Conservation (phyloP, 1,140 invertebrate species). For the Capitella teleta region DNA sequence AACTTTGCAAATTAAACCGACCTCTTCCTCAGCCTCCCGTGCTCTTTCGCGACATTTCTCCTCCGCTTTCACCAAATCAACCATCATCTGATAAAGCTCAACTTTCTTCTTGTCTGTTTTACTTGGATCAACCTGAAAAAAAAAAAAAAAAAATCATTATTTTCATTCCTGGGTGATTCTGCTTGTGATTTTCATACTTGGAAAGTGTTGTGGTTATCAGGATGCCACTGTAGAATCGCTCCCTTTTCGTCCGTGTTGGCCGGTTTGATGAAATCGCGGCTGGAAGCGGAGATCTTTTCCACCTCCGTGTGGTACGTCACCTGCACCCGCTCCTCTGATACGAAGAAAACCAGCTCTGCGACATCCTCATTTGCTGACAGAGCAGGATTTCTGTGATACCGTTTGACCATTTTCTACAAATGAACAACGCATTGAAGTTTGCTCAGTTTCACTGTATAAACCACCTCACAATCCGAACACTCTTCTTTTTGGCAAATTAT, state of each 20-base stretch:
- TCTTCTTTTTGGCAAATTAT: too few species aligned
- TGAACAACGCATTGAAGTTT: too few species aligned
- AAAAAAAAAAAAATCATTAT: too few species aligned
- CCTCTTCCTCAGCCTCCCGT: slow-evolving; percentile 38
- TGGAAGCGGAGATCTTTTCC: slow-evolving; percentile 34
- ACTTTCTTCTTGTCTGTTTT: slow-evolving; percentile 30
- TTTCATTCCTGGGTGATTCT: not conserved
- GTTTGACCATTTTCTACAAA: slow-evolving; percentile 39
- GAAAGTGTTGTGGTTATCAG: slow-evolving; percentile 37
- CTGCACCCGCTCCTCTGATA: slow-evolving; percentile 38
- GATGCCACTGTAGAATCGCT: slow-evolving; percentile 25
- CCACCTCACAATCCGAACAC: too few species aligned
- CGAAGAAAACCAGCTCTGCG: slow-evolving; percentile 31
- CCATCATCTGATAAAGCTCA: slow-evolving; percentile 35
- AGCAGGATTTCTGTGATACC: slow-evolving; percentile 29
- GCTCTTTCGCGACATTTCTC: slow-evolving; percentile 26
- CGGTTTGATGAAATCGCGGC: slow-evolving; percentile 39
- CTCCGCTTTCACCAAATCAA: slow-evolving; percentile 31
- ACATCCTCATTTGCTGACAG: slow-evolving; percentile 36
- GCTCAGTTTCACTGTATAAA: too few species aligned
- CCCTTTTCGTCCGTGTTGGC: slow-evolving; percentile 40
- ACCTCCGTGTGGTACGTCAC: slow-evolving; percentile 40
- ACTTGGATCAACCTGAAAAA: slow-evolving; percentile 32
- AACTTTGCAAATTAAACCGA: slow-evolving; percentile 8
- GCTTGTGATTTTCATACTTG: too few species aligned